Evolutionary conservation across 2,113 vertebrate species (phyloP), one percentile per base, ranked within the genome.

Genomic region (Cyanoliseus patagonus): DNA sequence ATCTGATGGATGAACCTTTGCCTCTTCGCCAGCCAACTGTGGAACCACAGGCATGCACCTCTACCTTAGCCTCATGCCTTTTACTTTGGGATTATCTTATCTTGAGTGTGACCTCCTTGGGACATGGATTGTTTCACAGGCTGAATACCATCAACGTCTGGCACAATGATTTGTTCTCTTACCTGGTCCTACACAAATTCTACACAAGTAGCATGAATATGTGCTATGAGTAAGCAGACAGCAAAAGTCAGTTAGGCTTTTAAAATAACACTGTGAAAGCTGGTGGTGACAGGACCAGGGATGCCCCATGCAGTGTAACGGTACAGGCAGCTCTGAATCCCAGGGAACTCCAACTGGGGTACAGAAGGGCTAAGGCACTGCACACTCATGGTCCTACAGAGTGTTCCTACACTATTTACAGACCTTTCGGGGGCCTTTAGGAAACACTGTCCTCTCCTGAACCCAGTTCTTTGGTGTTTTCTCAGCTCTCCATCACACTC

Each of bases 361-460:
- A 10, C 1, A 17, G 33, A 30, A 20, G 30, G 57, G 27, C 39
- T 28, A 8, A 39, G 22, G 23, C 6, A 3, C 35, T 24, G 44
- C 35, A 35, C 15, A 1, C 12, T 15, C 41, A 25, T 24, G 24
- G 5, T 6, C 66, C 7, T 3, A 14, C n/a, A 9, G 6, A 55
- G 10, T 0, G 0, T 5, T 55, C 28, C 67, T 51, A 37, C 10
- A 11, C 28, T 7, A 10, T 7, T 3, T 39, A 17, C 30, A 28
- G 33, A 24, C 17, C 52, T 61, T 67, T 9, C 6, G 3, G 31
- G 20, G 6, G 3, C 4, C 37, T 57, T 25, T 9, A 59, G 70
- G 33, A 35, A 47, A 10, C 23, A 22, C 22, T 30, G 35, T 27
- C 31, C 46, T 63, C 28, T 41, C 27, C 13, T 3, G 17, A 63